Evolutionary conservation across 2,888 invertebrate species (phyloP), one percentile per base, ranked within the genome.

Genomic region (Apamea anceps): DNA sequence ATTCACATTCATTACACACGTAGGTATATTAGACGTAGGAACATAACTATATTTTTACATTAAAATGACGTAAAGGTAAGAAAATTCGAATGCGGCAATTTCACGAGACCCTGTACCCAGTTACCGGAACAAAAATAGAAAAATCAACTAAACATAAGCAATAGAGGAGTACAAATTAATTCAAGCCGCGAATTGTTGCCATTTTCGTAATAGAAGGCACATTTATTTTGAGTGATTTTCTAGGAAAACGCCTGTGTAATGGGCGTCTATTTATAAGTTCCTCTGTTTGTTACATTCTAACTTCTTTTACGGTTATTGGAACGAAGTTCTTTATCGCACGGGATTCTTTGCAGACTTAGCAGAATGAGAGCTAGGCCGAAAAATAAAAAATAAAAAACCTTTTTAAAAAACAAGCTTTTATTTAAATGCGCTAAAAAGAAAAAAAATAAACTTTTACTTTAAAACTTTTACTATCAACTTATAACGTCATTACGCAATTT

Each of bases 1-100:
- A 71, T 32, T 5, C 32, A 21, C 21, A 5, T 25, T 25, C 7
- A 13, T 28, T 18, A 37, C 54, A 28, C 12, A 6, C 18, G 28
- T 63, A 63, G 3, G n/a, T 60, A 48, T 48, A 48, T 4, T 3
- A 48, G 5, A 15, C 15, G 13, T 48, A 48, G 13, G 15, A 15
- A 62, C 6, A 6, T 28, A 62, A 15, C 28, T 63, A 48, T 51
- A 45, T 57, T 76, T 79, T 57, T 37, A 42, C 32, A 73, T 48
- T 66, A 7, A 4, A 68, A 18, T 37, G 4, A n/a, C 4, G 12
- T 54, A 42, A 3, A 48, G 3, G 15, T 48, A 25, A 25, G 12
- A 48, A 48, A 18, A 32, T 28, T 63, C 32, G 8, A 70, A 28
- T 28, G 12, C 4, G 2, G 13, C 2, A 37, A 51, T 37, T 74